phyloP scores from a whole-genome alignment of 1,140 invertebrate genomes.

The Euwallacea similis region DNA sequence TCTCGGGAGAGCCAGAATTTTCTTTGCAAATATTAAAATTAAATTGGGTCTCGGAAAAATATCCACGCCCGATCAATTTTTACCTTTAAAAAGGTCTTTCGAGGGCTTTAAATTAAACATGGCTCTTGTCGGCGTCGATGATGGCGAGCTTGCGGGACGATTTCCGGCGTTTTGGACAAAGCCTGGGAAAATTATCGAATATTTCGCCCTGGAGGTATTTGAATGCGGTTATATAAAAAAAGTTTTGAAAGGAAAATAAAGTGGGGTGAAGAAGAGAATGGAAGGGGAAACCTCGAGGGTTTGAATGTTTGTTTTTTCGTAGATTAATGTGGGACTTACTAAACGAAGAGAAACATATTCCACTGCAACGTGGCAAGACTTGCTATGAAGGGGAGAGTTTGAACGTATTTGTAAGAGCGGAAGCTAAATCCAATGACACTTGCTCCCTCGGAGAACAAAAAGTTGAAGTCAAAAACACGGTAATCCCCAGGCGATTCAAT shows the following conservation, averaged over 20 bases:
- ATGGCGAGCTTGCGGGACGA: no score
- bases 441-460: no score
- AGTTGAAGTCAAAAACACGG: no score
- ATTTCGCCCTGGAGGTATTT: slow-evolving; percentile 2
- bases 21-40: slow-evolving; percentile 37
- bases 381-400: no score
- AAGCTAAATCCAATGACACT: no score
- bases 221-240: slow-evolving; percentile 2
- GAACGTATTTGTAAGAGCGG: no score
- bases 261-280: not conserved
- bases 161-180: not conserved
- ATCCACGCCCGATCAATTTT: slow-evolving; percentile 17
- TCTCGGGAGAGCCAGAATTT: slow-evolving; percentile 25
- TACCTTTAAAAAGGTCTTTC: slow-evolving; percentile 17
- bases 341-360: no score
- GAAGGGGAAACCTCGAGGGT: not conserved
- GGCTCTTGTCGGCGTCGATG: slow-evolving; percentile 7
- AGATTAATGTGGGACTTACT: no score
- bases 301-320: not conserved
- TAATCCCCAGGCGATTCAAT: no score
- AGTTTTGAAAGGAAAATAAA: not conserved
- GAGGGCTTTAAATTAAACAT: slow-evolving; percentile 21
- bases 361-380: no score
- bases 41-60: slow-evolving; percentile 30
- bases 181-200: slow-evolving; percentile 1